Evolutionary conservation across 2,113 vertebrate species (phyloP), one percentile per base, ranked within the genome.

Genomic region (Rhea americana): DNA sequence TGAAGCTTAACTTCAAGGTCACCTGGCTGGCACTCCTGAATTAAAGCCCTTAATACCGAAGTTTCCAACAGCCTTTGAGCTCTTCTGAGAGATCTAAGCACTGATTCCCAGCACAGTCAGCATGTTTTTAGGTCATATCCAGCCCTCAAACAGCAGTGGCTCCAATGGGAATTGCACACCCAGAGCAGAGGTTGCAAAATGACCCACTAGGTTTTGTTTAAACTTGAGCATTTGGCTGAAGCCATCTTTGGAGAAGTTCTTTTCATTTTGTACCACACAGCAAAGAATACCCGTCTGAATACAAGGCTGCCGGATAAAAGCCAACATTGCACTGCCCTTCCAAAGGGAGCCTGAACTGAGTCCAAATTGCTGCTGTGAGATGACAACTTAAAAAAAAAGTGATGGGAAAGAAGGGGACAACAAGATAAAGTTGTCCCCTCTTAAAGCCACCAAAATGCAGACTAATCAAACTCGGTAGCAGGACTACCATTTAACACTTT

Each of bases 1-100:
- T 95, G 90, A 96, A 93, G 95, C 71, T 93, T 51, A 94, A 77
- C 37, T 79, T 80, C 80, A 91, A 93, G 77, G 85, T 17, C 5
- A 48, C 37, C 63, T 75, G 53, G 35, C 11, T 88, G 66, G 50
- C 22, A 85, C 13, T 58, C 19, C 37, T 71, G 43, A 37, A 62
- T 85, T 90, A 71, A 79, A 95, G 61, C 59, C 41, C 26, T 30
- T 41, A 82, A 91, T 6, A 7, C 67, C 59, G 59, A 88, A 82
- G 68, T 87, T 93, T 87, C 70, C 41, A 65, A 66, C 39, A 45
- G 41, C 41, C 71, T 94, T 88, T 94, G 68, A 95, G 66, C n/a
- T 85, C 53, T 91, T 78, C 78, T 89, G 72, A 94, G 66, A 85
- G 78, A 94, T 41, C 48, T 0, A 0, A 85, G 51, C 50, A 91